Evolutionary conservation across 2,797 vertebrate species (phyloP).

Genomic region (Rhabdomys pumilio): DNA sequence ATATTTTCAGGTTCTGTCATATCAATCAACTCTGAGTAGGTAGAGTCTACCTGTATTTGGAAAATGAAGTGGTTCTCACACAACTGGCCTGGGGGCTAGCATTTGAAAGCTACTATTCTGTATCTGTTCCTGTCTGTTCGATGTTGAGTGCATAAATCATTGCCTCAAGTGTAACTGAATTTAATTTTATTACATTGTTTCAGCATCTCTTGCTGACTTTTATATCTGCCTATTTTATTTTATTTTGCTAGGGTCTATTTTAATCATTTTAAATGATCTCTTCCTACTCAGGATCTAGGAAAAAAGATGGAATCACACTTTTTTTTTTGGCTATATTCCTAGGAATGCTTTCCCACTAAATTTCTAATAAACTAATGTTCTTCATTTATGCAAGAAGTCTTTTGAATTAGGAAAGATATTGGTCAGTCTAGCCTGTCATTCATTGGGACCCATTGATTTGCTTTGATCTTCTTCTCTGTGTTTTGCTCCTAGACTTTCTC

Average conservation of each 20-base stretch:
- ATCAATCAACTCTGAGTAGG: background rate
- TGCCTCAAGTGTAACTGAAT: constrained; percentile 8
- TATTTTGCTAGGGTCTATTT: background rate
- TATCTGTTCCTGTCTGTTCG: constrained; percentile 14
- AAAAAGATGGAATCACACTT: constrained; percentile 26
- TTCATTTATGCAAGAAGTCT: background rate
- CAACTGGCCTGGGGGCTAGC: background rate
- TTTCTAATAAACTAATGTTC: constrained; percentile 13
- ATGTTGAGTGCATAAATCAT: background rate
- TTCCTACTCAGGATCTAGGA: background rate
- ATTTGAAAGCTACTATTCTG: background rate
- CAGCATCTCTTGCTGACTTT: constrained; percentile 39
- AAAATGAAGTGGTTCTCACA: background rate
- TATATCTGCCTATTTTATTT: constrained; percentile 8
- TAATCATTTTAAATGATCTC: constrained; percentile 27
- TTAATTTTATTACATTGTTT: constrained; percentile 59
- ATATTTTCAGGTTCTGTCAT: background rate
- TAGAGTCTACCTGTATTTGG: background rate
- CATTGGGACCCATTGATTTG: background rate
- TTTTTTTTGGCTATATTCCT: background rate
- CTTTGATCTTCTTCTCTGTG: background rate
- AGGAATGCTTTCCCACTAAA: background rate
- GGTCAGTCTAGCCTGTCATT: background rate
- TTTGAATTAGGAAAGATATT: constrained; percentile 46
- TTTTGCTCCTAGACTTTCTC: background rate